phyloP scores from a whole-genome alignment of 2,113 vertebrate genomes.

The Notothenia rossii region DNA sequence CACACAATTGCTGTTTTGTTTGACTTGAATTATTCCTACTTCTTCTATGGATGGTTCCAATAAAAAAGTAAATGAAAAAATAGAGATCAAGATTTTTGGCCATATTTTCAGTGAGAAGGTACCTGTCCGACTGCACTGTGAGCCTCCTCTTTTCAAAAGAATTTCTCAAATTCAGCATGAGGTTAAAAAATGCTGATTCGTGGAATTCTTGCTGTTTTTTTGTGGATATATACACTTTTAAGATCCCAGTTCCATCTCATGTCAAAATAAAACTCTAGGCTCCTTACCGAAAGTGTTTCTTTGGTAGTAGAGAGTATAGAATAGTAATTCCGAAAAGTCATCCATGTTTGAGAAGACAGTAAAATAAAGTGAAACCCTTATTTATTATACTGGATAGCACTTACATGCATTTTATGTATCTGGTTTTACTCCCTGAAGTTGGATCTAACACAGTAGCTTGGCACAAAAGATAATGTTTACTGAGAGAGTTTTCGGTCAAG shows the following conservation, averaged over 20 bases:
- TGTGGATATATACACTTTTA: constrained; percentile 26
- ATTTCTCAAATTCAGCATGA: constrained; percentile 24
- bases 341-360: background rate
- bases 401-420: background rate
- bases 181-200: constrained; percentile 34
- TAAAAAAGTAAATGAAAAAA: background rate
- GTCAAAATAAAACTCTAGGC: constrained; percentile 36
- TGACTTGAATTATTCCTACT: background rate
- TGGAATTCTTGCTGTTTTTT: constrained; percentile 37
- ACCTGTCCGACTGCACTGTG: background rate
- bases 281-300: constrained; percentile 25
- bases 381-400: no score
- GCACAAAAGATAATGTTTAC: background rate
- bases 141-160: constrained; percentile 10
- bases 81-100: background rate
- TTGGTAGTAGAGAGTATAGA: no score
- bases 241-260: constrained; percentile 17
- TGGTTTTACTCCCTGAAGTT: no score
- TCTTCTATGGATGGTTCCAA: background rate
- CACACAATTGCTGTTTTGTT: background rate
- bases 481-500: background rate
- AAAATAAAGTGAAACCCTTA: background rate
- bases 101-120: background rate
- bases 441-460: background rate
- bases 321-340: background rate